phyloP scores from a whole-genome alignment of 2,113 vertebrate genomes.

The Podilymbus podiceps region DNA sequence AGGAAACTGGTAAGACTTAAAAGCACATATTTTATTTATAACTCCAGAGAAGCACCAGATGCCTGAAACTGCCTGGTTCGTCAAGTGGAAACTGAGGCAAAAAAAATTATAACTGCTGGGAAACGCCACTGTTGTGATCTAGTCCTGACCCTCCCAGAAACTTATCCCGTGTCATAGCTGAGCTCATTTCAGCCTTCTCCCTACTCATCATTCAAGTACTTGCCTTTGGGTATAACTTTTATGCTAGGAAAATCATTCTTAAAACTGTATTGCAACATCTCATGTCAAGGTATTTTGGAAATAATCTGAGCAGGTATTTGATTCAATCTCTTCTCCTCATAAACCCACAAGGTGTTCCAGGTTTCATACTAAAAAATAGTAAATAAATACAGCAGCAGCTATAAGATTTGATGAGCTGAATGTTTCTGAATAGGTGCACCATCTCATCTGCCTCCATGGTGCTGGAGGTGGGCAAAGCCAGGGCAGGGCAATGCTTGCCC shows the following conservation, averaged over 20 bases:
- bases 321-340: neutral
- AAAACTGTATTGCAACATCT: neutral
- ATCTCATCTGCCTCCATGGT: neutral
- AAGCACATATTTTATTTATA: neutral
- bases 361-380: neutral
- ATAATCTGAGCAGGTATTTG: neutral
- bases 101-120: neutral
- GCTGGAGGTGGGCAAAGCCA: neutral
- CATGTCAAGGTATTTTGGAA: neutral
- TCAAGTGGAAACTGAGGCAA: neutral
- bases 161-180: neutral
- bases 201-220: neutral
- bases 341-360: neutral
- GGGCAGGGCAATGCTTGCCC: neutral
- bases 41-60: neutral
- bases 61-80: neutral
- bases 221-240: neutral
- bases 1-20: neutral
- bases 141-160: neutral
- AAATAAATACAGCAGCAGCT: neutral
- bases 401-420: neutral
- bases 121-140: neutral
- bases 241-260: neutral
- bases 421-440: neutral
- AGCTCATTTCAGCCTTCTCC: neutral